These are phyloP conservation scores for Melieria omissa DNA, from an alignment of 2,888 invertebrate genomes.

Conservation along the genomic window DNA sequence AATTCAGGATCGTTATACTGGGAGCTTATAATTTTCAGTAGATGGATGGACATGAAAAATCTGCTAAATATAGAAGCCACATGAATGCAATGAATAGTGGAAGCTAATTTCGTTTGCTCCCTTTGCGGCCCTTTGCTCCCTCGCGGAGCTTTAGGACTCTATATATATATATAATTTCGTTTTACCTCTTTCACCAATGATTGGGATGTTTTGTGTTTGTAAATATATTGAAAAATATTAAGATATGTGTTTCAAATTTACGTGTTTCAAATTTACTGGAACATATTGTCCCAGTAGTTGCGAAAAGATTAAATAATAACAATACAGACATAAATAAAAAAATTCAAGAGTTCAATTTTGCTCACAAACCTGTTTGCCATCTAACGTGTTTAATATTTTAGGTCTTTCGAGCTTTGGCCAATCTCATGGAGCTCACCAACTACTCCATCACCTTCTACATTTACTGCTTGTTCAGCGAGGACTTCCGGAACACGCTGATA, in stretches of 20 bases:
- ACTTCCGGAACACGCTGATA: constrained; percentile 77
- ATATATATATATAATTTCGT: too few relatives aligned
- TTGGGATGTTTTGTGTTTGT: too few relatives aligned
- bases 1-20: too few relatives aligned
- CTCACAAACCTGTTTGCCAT: not conserved
- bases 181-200: too few relatives aligned
- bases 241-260: not conserved
- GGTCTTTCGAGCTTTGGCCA: constrained; percentile 78
- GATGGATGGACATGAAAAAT: too few relatives aligned
- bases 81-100: too few relatives aligned
- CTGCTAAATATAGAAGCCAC: too few relatives aligned
- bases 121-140: too few relatives aligned
- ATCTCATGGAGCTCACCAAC: constrained; percentile 79
- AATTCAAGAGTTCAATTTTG: not conserved
- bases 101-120: too few relatives aligned
- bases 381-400: constrained; percentile 51
- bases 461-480: constrained; percentile 81
- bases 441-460: constrained; percentile 84
- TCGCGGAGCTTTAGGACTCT: too few relatives aligned
- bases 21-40: too few relatives aligned
- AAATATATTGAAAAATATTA: not conserved
- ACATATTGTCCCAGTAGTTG: too few relatives aligned
- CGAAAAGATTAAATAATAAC: not conserved
- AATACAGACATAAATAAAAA: not conserved
- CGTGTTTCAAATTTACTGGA: not conserved